Evolutionary conservation across 1,140 invertebrate genomes (phyloP).

Genomic region (Copidosoma floridanum): DNA sequence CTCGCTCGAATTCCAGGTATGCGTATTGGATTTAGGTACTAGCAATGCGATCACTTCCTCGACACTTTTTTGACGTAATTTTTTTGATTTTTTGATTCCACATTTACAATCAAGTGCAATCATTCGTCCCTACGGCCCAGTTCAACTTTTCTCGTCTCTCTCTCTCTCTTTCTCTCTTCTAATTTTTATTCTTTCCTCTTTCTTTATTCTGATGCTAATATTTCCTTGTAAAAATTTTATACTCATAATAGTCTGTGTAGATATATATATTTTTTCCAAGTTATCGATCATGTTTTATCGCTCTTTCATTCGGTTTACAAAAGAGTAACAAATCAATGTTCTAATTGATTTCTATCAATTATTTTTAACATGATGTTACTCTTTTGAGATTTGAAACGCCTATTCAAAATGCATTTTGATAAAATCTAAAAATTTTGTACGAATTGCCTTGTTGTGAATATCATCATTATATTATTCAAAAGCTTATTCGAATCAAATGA

Average conservation of each 20-base stretch:
- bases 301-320: background rate
- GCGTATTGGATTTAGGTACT: constrained; percentile 43
- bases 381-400: background rate
- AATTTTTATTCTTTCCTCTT: background rate
- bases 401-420: constrained; percentile 5
- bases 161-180: background rate
- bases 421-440: constrained; percentile 5
- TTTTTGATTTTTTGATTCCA: constrained; percentile 3
- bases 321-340: background rate
- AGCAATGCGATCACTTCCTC: constrained; percentile 33
- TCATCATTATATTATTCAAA: constrained; percentile 3
- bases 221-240: constrained; percentile 24
- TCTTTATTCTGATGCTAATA: too few species aligned
- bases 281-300: background rate
- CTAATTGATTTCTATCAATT: background rate
- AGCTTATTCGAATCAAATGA: background rate
- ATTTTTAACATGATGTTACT: background rate
- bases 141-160: constrained; percentile 11
- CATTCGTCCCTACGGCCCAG: constrained; percentile 1
- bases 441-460: background rate
- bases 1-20: constrained; percentile 33
- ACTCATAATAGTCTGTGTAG: constrained; percentile 25
- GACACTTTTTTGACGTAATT: background rate
- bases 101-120: background rate
- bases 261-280: constrained; percentile 14